Percentiles rank a stretch among this genome's conserved stretches.
Evolutionary conservation across 2,888 invertebrate species (phyloP).

Genomic region (Drosophila mimica): DNA sequence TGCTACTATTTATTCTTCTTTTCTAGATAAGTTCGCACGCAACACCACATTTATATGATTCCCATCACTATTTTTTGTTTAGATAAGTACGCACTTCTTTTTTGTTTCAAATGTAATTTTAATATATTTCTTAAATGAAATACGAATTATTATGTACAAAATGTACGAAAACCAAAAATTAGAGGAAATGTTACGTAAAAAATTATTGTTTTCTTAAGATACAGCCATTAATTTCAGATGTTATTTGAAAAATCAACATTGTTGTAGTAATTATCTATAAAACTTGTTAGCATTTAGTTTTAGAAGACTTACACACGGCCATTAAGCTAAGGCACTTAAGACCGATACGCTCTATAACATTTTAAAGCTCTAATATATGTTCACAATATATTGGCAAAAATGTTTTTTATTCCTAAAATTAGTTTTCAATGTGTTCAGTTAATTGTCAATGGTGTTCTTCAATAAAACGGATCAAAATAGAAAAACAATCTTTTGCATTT

Average conservation of each 20-base stretch:
- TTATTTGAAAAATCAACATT: background rate
- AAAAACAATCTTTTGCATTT: background rate
- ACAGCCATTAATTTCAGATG: background rate
- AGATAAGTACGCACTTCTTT: background rate
- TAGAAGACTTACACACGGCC: background rate
- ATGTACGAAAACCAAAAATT: background rate
- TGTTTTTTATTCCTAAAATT: background rate
- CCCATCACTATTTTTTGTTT: background rate
- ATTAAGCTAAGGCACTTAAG: background rate
- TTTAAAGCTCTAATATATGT: background rate
- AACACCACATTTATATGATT: background rate
- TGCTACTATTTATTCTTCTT: background rate
- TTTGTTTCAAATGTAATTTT: background rate
- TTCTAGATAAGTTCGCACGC: background rate
- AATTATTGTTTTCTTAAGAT: background rate
- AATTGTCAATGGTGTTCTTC: background rate
- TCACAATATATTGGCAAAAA: background rate
- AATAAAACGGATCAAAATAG: background rate
- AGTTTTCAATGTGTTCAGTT: background rate
- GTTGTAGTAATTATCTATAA: background rate
- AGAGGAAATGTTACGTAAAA: background rate
- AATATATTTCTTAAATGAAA: background rate
- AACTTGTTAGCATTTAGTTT: too few relatives aligned
- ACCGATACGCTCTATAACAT: background rate
- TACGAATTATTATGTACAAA: background rate